Base-by-base conservation (phyloP, 2,888 invertebrate genomes). In the Acholoe squamosa region DNA sequence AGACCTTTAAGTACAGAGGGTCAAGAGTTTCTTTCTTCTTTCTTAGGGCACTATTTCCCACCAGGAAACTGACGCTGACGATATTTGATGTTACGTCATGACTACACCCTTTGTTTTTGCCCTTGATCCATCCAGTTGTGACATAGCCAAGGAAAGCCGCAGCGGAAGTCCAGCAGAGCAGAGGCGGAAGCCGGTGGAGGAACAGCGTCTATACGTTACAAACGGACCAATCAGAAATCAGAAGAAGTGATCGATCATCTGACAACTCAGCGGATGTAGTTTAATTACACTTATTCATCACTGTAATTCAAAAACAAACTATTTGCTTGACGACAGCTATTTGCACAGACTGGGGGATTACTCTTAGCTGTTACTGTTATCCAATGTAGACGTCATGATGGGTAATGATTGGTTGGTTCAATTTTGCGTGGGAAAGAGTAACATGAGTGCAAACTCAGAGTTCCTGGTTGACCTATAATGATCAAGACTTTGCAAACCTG, bases 231-330 rank as follows among this genome's bases (percentile, higher is more conserved):
- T 71, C 71, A 71, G 25, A 71, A 71, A 25, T 28, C 7, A 71
- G 71, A 28, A 61, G n/a, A 19, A n/a, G 3, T 71, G 71, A 71
- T 71, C 25, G 71, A 71, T 71, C 19, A 16, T 28, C 28, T 71
- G 71, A 71, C 71, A 71, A 61, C n/a, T n/a, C 25, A 25, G 71
- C 71, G 71, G 71, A 71, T 28, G 71, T 28, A 28, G 61, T 71
- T 71, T 71, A 71, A 71, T 71, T 71, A 71, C 71, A 16, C 71
- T 28, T 28, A 71, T 71, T 71, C 71, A 71, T 71, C 71, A 71
- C 25, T 71, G 71, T 22, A 71, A 71, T 28, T 71, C 25, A 28
- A 71, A 71, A 71, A 25, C 71, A n/a, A 3, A 71, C 71, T 61
- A n/a, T 61, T 61, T 61, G 61, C 22, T 61, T n/a, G 22, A n/a